Evolutionary conservation across 2,888 invertebrate species (phyloP).

Genomic region (Geophilus truncorum): DNA sequence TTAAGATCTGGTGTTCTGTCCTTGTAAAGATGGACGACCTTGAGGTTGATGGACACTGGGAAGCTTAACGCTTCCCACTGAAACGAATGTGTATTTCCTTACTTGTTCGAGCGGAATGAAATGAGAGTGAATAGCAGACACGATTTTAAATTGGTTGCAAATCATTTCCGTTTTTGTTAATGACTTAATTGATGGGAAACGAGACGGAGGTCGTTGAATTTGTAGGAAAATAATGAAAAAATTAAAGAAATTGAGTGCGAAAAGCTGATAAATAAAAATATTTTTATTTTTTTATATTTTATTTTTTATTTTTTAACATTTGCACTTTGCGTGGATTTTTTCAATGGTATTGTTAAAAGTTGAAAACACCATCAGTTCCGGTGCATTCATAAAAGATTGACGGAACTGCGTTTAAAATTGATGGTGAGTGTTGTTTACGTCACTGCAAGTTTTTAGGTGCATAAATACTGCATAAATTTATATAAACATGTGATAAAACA

Average conservation of each 20-base stretch:
- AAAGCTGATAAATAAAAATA: background rate
- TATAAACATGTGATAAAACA: too few species aligned
- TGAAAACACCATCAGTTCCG: background rate
- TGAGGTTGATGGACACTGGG: background rate
- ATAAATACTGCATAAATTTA: too few species aligned
- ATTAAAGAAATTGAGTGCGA: background rate
- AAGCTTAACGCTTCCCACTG: constrained; percentile 2
- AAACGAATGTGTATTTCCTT: background rate
- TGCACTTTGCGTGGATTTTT: background rate
- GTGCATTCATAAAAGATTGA: background rate
- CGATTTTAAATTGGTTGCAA: background rate
- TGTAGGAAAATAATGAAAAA: background rate
- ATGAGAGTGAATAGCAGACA: background rate
- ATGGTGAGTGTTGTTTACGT: background rate
- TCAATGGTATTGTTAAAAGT: background rate
- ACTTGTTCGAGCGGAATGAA: background rate
- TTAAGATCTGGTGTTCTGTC: background rate
- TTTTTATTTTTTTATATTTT: background rate
- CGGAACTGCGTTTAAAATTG: background rate
- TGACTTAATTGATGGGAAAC: background rate
- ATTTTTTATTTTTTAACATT: background rate
- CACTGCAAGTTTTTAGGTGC: too few species aligned
- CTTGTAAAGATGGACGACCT: background rate
- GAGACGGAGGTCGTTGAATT: background rate
- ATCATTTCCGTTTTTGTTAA: background rate